Evolutionary conservation across 2,113 vertebrate genomes (phyloP), one percentile per base, ranked within the genome.

Genomic region (Callospermophilus lateralis): DNA sequence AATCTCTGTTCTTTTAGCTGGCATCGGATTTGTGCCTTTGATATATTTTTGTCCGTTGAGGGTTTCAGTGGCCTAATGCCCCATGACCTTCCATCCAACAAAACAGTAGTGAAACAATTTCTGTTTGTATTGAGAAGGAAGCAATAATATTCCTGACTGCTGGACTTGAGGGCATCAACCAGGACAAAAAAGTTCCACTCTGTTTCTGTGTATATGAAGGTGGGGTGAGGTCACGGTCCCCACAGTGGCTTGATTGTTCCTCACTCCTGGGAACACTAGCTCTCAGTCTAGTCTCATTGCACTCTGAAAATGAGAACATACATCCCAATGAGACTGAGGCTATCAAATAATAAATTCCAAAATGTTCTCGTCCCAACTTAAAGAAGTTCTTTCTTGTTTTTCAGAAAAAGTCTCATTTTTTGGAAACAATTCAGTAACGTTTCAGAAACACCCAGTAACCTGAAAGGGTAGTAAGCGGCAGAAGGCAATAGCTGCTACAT

Each of bases 11-110:
- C 55, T 87, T 37, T 89, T 63, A 61, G 84, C 58, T 79, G 80
- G 83, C 90, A 85, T 20, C 93, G 63, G 58, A 32, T 81, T 92
- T 85, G 90, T 4, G 7, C 73, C 74, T 55, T 92, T 83, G 55
- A 91, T 95, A 2, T 96, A 91, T 93, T 97, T 97, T 86, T 3
- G 42, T 91, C 67, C 89, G 95, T 80, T 58, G 88, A 90, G 95
- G 91, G 83, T 39, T 90, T 20, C 26, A 30, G 39, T 94, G 90
- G 94, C 63, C 93, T 96, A 84, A 48, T 85, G 81, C 68, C 90
- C 84, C 58, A 34, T 91, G 90, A 94, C 72, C 77, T 89, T 97
- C 51, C 73, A 81, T 34, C 77, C 65, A 90, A 93, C 45, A 72
- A 42, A 89, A 84, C 68, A 89, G 67, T 53, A 58, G 61, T 51